Conservation (phyloP, 2,797 vertebrate species). For the Gymnothorax reevesii region DNA sequence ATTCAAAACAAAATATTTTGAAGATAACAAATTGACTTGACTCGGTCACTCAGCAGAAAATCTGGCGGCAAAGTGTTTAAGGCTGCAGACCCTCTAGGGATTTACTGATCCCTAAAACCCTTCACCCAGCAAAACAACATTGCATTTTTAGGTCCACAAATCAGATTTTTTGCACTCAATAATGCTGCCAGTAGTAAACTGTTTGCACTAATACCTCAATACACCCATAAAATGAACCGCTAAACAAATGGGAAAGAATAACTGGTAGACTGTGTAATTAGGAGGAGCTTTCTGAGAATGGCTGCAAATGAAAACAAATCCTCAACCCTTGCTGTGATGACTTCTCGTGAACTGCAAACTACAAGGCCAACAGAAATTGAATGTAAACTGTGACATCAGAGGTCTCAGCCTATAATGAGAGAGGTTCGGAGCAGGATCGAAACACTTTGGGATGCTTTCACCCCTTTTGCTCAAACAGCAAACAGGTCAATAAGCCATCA, state of each 20-base stretch:
- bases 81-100: not conserved
- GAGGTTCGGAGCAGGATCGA: slow-evolving; percentile 53
- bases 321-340: slow-evolving; percentile 35
- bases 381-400: slow-evolving; percentile 44
- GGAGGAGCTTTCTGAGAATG: slow-evolving; percentile 23
- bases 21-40: slow-evolving; percentile 36
- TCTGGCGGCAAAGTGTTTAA: slow-evolving; percentile 8
- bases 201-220: slow-evolving; percentile 29
- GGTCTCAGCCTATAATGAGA: slow-evolving; percentile 35
- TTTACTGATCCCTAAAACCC: slow-evolving; percentile 9
- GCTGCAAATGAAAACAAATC: slow-evolving; percentile 48
- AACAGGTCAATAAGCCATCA: slow-evolving; percentile 84
- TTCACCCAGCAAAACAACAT: not conserved
- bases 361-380: slow-evolving; percentile 46
- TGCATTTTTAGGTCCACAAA: slow-evolving; percentile 15
- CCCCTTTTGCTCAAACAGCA: slow-evolving; percentile 68
- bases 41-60: slow-evolving; percentile 29
- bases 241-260: not conserved
- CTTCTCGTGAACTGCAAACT: slow-evolving; percentile 20
- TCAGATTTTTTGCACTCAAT: slow-evolving; percentile 29
- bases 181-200: slow-evolving; percentile 9
- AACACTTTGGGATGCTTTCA: slow-evolving; percentile 61
- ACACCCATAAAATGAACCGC: slow-evolving; percentile 32
- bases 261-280: slow-evolving; percentile 44
- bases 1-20: slow-evolving; percentile 36